Percentiles rank a stretch among this genome's conserved stretches.
Conservation (phyloP, 2,888 invertebrate species). For the Furcula furcula region DNA sequence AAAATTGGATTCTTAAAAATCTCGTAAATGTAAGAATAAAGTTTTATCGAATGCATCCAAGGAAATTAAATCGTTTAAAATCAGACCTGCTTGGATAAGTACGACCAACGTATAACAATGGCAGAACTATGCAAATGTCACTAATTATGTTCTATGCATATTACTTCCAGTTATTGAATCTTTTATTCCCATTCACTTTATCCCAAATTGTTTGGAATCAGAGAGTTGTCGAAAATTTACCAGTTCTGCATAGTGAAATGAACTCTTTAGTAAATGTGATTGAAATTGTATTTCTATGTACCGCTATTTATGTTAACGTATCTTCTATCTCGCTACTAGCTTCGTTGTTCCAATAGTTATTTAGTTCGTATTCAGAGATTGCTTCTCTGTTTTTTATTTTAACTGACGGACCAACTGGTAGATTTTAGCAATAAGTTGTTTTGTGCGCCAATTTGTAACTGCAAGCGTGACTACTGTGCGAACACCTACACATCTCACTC, state of each 20-base stretch:
- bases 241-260: slow-evolving; percentile 27
- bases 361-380: slow-evolving; percentile 30
- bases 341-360: slow-evolving; percentile 44
- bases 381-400: slow-evolving; percentile 45
- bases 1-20: too few relatives aligned
- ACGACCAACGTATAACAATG: too few relatives aligned
- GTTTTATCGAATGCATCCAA: too few relatives aligned
- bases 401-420: slow-evolving; percentile 72
- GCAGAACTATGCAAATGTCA: neutral
- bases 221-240: slow-evolving; percentile 39
- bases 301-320: slow-evolving; percentile 25
- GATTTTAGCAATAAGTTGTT: slow-evolving; percentile 62
- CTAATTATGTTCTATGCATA: slow-evolving; percentile 3
- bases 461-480: slow-evolving; percentile 26
- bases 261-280: slow-evolving; percentile 35
- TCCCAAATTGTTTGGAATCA: slow-evolving; percentile 28
- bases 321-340: slow-evolving; percentile 36
- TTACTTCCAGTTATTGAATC: slow-evolving; percentile 15
- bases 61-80: too few relatives aligned
- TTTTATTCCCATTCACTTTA: slow-evolving; percentile 1
- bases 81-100: too few relatives aligned
- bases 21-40: too few relatives aligned
- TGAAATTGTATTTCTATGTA: slow-evolving; percentile 27
- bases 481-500: too few relatives aligned
- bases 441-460: slow-evolving; percentile 42